Percentiles rank a stretch among this genome's conserved stretches.
phyloP scores from a whole-genome alignment of 2,113 vertebrate species.

The Brachypodius melanocephalos region DNA sequence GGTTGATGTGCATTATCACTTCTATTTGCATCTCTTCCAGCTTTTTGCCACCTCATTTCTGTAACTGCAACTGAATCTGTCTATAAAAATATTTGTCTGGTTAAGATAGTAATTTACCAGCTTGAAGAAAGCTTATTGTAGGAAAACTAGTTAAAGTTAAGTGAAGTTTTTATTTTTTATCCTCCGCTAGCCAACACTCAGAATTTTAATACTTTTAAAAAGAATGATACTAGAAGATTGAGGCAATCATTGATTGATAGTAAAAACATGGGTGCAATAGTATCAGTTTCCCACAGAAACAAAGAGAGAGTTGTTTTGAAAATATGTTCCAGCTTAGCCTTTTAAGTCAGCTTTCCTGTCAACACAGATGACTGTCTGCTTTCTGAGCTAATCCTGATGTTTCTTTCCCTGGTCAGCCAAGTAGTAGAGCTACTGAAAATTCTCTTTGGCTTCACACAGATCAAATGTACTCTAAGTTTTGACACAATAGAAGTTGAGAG shows the following conservation, averaged over 20 bases:
- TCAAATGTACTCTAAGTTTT: neutral
- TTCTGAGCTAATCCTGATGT: neutral
- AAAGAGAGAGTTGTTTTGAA: neutral
- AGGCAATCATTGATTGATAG: neutral
- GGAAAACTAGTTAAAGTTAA: neutral
- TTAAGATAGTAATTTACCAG: neutral
- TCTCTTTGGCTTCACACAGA: neutral
- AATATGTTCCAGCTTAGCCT: neutral
- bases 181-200: neutral
- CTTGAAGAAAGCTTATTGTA: neutral
- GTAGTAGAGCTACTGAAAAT: neutral
- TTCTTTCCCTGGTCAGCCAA: neutral
- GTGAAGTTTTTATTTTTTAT: neutral
- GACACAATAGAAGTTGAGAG: neutral
- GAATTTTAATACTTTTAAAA: neutral
- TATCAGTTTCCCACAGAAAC: neutral
- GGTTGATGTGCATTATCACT: neutral
- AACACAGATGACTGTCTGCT: neutral
- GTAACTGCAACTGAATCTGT: neutral
- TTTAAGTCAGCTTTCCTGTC: neutral
- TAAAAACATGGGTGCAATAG: neutral
- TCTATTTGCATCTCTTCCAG: neutral
- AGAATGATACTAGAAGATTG: neutral
- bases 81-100: neutral
- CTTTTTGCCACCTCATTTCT: neutral